These are phyloP conservation scores for Podarcis cretensis DNA, from an alignment of 2,113 vertebrate genomes.

Conservation along the genomic window DNA sequence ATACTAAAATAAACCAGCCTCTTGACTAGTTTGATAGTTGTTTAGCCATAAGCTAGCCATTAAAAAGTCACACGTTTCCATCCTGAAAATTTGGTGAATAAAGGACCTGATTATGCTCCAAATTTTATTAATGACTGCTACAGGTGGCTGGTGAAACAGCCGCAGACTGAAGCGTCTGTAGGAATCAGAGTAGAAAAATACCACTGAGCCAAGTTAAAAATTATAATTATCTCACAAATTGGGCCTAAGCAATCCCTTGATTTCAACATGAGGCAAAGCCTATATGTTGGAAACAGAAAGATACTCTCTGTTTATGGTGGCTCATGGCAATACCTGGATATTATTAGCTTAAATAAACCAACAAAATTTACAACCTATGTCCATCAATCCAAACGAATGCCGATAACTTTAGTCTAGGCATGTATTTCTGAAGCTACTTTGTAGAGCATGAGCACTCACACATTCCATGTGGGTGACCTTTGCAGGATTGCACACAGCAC, in stretches of 20 bases:
- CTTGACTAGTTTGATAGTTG: slow-evolving; percentile 72
- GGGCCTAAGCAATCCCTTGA: neutral
- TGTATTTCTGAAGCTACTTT: slow-evolving; percentile 57
- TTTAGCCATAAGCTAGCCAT: slow-evolving; percentile 73
- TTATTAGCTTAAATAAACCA: slow-evolving; percentile 56
- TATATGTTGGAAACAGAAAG: neutral
- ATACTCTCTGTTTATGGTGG: neutral
- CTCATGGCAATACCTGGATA: slow-evolving; percentile 49
- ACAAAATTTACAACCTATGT: slow-evolving; percentile 50
- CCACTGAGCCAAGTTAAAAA: slow-evolving; percentile 23
- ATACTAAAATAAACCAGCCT: slow-evolving; percentile 45
- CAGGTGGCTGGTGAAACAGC: neutral
- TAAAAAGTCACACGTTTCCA: slow-evolving; percentile 72
- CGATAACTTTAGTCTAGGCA: slow-evolving; percentile 42
- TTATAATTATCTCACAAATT: neutral
- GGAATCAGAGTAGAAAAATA: slow-evolving; percentile 53
- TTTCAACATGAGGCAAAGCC: neutral
- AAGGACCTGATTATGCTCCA: slow-evolving; percentile 22
- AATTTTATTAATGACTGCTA: slow-evolving; percentile 17
- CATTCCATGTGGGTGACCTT: too few species aligned
- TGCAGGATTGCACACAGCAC: too few species aligned
- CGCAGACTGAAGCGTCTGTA: slow-evolving; percentile 63
- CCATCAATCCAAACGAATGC: slow-evolving; percentile 56
- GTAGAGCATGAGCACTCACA: neutral
- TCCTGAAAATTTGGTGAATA: slow-evolving; percentile 64